These are phyloP conservation scores for Neomonachus schauinslandi DNA, from an alignment of 2,113 vertebrate species.

Conservation along the genomic window DNA sequence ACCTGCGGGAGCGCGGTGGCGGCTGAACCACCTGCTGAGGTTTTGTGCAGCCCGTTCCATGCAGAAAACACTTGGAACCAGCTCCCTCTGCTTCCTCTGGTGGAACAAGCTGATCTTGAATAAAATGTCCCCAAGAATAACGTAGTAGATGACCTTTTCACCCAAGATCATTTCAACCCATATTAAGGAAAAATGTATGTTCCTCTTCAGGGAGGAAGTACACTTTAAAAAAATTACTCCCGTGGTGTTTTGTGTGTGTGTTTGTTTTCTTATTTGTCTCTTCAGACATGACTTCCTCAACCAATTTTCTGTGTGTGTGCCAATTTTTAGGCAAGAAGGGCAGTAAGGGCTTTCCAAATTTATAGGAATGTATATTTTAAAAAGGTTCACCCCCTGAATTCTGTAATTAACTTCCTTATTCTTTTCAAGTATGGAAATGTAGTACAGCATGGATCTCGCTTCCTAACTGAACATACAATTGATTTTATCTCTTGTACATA, in stretches of 20 bases:
- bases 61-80: not conserved
- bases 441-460: fast-evolving
- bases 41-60: fast-evolving
- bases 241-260: no score
- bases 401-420: not conserved
- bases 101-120: not conserved
- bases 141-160: not conserved
- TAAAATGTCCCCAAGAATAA: not conserved
- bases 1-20: not conserved
- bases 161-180: not conserved
- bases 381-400: not conserved
- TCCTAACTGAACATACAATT: not conserved
- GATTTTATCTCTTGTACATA: not conserved
- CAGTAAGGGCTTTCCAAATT: not conserved
- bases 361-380: not conserved
- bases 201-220: not conserved
- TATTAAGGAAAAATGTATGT: not conserved
- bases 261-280: not conserved
- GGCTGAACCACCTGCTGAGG: not conserved
- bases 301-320: not conserved
- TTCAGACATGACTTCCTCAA: not conserved
- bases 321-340: not conserved
- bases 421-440: not conserved
- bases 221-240: not conserved
- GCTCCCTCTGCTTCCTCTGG: not conserved